These are phyloP conservation scores for Apaloderma vittatum DNA, from an alignment of 2,113 vertebrate species.

Conservation along the genomic window DNA sequence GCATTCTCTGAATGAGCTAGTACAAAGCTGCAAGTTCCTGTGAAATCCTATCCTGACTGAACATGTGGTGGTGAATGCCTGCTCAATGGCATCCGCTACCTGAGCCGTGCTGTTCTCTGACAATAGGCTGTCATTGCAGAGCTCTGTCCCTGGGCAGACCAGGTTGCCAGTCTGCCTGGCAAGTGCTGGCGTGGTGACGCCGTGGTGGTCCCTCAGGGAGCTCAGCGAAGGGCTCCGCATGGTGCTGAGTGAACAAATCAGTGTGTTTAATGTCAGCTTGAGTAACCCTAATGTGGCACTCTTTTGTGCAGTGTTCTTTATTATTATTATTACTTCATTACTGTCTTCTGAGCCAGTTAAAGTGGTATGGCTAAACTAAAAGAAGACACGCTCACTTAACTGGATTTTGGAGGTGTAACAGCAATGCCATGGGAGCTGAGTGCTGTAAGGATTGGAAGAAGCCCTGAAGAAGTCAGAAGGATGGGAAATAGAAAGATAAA, in stretches of 20 bases:
- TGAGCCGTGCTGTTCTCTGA: background rate
- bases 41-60: background rate
- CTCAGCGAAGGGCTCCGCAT: accelerated
- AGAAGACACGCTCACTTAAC: background rate
- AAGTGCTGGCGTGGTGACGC: background rate
- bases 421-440: background rate
- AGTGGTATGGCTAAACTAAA: background rate
- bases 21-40: background rate
- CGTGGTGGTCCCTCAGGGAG: background rate
- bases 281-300: background rate
- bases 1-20: background rate
- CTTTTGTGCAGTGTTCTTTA: background rate
- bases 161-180: background rate
- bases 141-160: background rate
- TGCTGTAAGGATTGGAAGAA: background rate
- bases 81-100: background rate
- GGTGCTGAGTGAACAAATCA: background rate
- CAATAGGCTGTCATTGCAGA: background rate
- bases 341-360: background rate
- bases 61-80: background rate
- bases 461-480: background rate
- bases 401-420: background rate
- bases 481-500: background rate
- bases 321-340: background rate
- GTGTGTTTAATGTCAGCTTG: background rate